A percentile compares a stretch with the other conserved stretches of the same genome.
These are phyloP conservation scores for Sebastes kiyomatsui DNA, from an alignment of 2,797 vertebrate genomes.

Conservation along the genomic window DNA sequence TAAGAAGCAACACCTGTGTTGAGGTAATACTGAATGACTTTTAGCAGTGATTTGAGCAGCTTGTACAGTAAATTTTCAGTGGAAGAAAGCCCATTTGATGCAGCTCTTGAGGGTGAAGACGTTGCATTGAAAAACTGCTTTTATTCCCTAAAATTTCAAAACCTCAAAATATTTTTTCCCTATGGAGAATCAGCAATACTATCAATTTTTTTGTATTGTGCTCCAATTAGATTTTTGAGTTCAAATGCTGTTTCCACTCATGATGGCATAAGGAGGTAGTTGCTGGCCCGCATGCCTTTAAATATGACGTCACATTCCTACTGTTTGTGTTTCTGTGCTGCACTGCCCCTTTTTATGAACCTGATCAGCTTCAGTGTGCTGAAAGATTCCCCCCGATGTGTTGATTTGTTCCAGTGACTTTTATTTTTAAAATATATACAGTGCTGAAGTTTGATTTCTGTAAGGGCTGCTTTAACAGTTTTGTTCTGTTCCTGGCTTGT, in stretches of 20 bases:
- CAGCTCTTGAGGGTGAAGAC: neutral
- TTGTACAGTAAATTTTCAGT: neutral
- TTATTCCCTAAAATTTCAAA: constrained; percentile 22
- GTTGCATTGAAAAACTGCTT: constrained; percentile 23
- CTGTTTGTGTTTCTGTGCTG: constrained; percentile 41
- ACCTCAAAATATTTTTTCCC: neutral
- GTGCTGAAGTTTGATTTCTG: constrained; percentile 57
- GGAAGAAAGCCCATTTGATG: neutral
- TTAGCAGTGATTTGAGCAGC: constrained; percentile 48
- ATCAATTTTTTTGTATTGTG: neutral
- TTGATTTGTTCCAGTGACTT: constrained; percentile 46
- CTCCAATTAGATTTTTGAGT: neutral
- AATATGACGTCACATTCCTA: constrained; percentile 56
- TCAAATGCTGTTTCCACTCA: neutral
- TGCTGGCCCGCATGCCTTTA: constrained; percentile 60
- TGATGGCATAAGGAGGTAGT: neutral
- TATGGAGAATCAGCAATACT: neutral
- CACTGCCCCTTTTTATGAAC: constrained; percentile 37
- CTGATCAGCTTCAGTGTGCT: constrained; percentile 13
- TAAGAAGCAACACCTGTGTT: neutral
- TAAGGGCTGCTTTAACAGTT: constrained; percentile 60
- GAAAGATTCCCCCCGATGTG: constrained; percentile 4
- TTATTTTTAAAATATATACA: constrained; percentile 60
- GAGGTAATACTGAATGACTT: constrained; percentile 28
- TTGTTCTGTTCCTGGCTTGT: constrained; percentile 57